Percentiles rank a stretch among this genome's conserved stretches.
phyloP scores from a whole-genome alignment of 2,113 vertebrate species.

The Galemys pyrenaicus region DNA sequence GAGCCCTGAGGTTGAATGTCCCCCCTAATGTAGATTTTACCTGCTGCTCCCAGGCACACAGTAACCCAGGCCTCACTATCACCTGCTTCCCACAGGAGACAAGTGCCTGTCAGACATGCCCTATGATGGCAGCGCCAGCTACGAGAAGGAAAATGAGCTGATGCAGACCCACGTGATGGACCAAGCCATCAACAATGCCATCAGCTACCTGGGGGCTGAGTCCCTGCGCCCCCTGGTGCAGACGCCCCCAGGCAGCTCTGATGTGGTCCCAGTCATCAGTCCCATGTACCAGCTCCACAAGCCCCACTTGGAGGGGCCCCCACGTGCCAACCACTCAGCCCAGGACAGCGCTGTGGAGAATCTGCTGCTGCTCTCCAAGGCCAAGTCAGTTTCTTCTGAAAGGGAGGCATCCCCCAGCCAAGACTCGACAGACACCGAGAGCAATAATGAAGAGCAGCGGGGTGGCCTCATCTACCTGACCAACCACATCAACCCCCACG shows the following conservation, averaged over 20 bases:
- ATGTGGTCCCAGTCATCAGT: conserved; percentile 88
- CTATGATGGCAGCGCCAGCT: conserved; percentile 88
- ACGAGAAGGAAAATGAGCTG: conserved; percentile 91
- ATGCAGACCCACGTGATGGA: conserved; percentile 98
- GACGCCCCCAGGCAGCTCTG: conserved; percentile 91
- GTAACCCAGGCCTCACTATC: neutral
- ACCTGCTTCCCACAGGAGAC: conserved; percentile 88
- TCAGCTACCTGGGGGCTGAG: conserved; percentile 97
- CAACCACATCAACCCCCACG: conserved; percentile 92
- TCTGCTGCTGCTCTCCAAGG: conserved; percentile 95
- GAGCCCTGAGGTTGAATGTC: no score
- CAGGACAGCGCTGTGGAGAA: conserved; percentile 96
- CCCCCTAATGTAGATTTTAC: accelerated
- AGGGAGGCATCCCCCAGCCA: conserved; percentile 96
- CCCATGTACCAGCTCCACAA: conserved; percentile 94
- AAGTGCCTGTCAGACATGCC: conserved; percentile 94
- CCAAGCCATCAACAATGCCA: conserved; percentile 99
- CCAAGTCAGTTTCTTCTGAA: conserved; percentile 94
- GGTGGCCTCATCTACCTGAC: conserved; percentile 96
- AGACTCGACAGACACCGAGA: conserved; percentile 98
- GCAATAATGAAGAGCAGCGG: conserved; percentile 94
- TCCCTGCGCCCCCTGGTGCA: conserved; percentile 96
- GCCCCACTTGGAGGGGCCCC: conserved; percentile 82
- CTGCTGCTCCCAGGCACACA: accelerated
- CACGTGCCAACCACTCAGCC: conserved; percentile 86